Base-by-base conservation (phyloP, 2,888 invertebrate species). In the Hirtodrosophila confusa region DNA sequence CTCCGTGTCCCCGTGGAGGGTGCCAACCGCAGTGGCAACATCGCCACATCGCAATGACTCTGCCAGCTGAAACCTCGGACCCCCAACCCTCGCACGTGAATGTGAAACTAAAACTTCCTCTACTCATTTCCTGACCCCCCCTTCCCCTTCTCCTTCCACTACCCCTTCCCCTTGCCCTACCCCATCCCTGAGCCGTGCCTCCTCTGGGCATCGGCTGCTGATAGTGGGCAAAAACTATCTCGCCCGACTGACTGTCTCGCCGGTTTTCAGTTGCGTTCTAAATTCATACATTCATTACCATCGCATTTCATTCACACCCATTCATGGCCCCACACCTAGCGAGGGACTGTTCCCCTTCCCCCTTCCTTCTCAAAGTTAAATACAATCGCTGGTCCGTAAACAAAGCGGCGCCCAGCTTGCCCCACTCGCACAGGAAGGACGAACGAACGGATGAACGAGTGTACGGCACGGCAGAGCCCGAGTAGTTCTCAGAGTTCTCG, bases 241-340 rank as follows among this genome's bases (percentile, higher is more conserved):
- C 75, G 78, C 69, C 76, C 78, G 63, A 65, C 45, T 47, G 57
- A 66, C 73, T 89, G 86, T 83, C 88, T 85, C 86, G 79, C 78
- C 80, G 68, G 75, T 74, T 89, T 88, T 74, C 79, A 77, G 72
- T 89, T 88, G 86, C 83, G 88, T 79, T 88, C 88, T 88, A 89
- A 88, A 88, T 88, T 88, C 88, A 87, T 88, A 89, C 88, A 89
- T 87, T 89, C 88, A 88, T 89, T 88, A 88, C 82, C 87, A 86
- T 73, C 88, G 86, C 88, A 85, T 85, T 82, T 85, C 85, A 75
- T 78, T 75, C 78, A 67, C 64, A 70, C 54, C 60, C 70, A 23
- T 27, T 27, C 27, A 27, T 27, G 27, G 17, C 17, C 17, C 17
- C 17, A 17, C 17, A 17, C 17, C 17, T 17, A 17, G 17, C 17